Evolutionary conservation across 2,888 invertebrate genomes (phyloP).

Genomic region (Lingula anatina): DNA sequence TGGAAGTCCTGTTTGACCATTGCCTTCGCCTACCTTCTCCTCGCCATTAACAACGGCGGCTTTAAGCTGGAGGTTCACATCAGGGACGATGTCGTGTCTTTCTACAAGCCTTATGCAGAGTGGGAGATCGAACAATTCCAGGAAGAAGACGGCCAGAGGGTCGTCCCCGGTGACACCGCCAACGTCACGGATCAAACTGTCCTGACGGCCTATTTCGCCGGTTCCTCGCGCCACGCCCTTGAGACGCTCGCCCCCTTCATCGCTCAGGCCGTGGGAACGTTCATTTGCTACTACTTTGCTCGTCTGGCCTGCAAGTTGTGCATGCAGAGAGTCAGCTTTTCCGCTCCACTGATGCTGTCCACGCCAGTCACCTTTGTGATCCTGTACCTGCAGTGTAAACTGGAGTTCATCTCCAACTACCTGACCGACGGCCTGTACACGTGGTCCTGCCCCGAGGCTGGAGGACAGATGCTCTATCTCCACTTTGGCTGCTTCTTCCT

Average conservation of each 20-base stretch:
- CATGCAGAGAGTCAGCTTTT: slow-evolving; percentile 53
- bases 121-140: no score
- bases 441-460: slow-evolving; percentile 23
- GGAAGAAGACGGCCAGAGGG: not conserved
- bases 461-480: slow-evolving; percentile 15
- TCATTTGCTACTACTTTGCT: slow-evolving; percentile 52
- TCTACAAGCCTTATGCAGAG: no score
- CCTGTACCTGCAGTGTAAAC: slow-evolving; percentile 21
- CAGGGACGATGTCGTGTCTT: no score
- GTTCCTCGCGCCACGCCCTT: slow-evolving; percentile 2
- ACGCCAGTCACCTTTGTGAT: slow-evolving; percentile 43
- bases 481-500: slow-evolving; percentile 23
- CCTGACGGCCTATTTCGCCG: not conserved
- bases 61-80: slow-evolving; percentile 19
- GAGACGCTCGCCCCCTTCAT: slow-evolving; percentile 21
- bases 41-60: no score
- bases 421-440: slow-evolving; percentile 14
- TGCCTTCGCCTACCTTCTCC: slow-evolving; percentile 21
- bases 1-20: slow-evolving; percentile 27
- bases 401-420: slow-evolving; percentile 20
- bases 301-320: slow-evolving; percentile 56
- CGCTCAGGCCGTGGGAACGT: slow-evolving; percentile 16
- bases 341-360: slow-evolving; percentile 51
- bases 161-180: not conserved
- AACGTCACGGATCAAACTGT: not conserved